Evolutionary conservation across 2,113 vertebrate species (phyloP).

Genomic region (Salvelinus fontinalis): DNA sequence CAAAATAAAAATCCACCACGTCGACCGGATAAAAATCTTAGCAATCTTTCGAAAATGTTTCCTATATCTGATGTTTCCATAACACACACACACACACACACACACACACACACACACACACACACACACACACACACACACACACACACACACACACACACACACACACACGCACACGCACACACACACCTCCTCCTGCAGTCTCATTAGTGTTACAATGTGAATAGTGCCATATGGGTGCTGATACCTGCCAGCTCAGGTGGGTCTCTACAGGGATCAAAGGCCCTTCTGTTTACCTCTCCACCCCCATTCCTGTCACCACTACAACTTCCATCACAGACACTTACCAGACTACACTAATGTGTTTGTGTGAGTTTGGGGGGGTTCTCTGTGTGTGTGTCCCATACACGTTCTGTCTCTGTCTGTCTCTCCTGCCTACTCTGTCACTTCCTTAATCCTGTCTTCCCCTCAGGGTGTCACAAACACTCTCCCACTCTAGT

Average conservation of each 20-base stretch:
- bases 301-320: not conserved
- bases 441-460: conserved; percentile 49
- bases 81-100: too few species aligned
- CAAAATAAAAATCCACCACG: too few species aligned
- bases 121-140: too few species aligned
- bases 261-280: conserved; percentile 75
- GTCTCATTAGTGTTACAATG: conserved; percentile 77
- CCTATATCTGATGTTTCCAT: too few species aligned
- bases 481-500: conserved; percentile 38
- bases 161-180: too few species aligned
- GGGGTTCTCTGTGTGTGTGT: too few species aligned
- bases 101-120: too few species aligned
- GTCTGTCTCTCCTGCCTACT: conserved; percentile 44
- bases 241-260: conserved; percentile 74
- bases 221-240: conserved; percentile 71
- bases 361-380: too few species aligned
- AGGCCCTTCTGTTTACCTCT: conserved; percentile 27
- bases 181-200: conserved; percentile 66
- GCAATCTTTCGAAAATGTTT: too few species aligned
- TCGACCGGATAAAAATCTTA: too few species aligned
- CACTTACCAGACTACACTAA: conserved; percentile 31
- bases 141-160: too few species aligned
- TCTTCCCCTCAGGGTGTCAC: conserved; percentile 36
- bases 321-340: conserved; percentile 43
- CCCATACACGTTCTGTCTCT: too few species aligned